These are phyloP conservation scores for Drosophila pruinosa DNA, from an alignment of 1,140 invertebrate species.

Conservation along the genomic window DNA sequence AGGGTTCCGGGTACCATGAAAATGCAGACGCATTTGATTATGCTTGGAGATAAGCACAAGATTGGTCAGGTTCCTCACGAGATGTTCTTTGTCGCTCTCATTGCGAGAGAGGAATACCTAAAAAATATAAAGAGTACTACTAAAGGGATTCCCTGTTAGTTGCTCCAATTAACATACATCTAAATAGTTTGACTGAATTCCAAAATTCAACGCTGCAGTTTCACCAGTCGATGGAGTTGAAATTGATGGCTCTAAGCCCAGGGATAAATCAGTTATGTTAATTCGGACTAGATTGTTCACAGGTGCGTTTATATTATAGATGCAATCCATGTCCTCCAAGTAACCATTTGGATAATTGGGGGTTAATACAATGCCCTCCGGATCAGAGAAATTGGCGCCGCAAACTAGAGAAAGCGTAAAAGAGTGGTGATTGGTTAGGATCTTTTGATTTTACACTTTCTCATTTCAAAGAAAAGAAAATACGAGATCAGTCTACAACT, in stretches of 20 bases:
- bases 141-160: slow-evolving; percentile 33
- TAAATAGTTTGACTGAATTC: slow-evolving; percentile 30
- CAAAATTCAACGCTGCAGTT: background rate
- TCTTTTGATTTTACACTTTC: too few relatives aligned
- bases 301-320: slow-evolving; percentile 89
- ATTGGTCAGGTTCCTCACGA: slow-evolving; percentile 27
- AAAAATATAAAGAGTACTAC: slow-evolving; percentile 67
- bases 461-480: too few relatives aligned
- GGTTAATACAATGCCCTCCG: slow-evolving; percentile 86
- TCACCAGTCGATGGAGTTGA: background rate
- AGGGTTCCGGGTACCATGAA: slow-evolving; percentile 85
- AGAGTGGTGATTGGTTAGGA: too few relatives aligned
- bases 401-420: slow-evolving; percentile 85
- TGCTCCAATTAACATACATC: slow-evolving; percentile 42
- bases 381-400: slow-evolving; percentile 85
- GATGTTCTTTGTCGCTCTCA: slow-evolving; percentile 29
- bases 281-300: slow-evolving; percentile 86
- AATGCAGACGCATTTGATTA: slow-evolving; percentile 89
- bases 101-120: slow-evolving; percentile 53
- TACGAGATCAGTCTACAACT: too few relatives aligned
- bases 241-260: slow-evolving; percentile 83
- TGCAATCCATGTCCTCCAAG: slow-evolving; percentile 87
- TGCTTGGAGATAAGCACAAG: slow-evolving; percentile 84
- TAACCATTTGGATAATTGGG: slow-evolving; percentile 92
- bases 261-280: slow-evolving; percentile 88